Base-by-base conservation (phyloP, 2,113 vertebrate species). In the Labeo catla region DNA sequence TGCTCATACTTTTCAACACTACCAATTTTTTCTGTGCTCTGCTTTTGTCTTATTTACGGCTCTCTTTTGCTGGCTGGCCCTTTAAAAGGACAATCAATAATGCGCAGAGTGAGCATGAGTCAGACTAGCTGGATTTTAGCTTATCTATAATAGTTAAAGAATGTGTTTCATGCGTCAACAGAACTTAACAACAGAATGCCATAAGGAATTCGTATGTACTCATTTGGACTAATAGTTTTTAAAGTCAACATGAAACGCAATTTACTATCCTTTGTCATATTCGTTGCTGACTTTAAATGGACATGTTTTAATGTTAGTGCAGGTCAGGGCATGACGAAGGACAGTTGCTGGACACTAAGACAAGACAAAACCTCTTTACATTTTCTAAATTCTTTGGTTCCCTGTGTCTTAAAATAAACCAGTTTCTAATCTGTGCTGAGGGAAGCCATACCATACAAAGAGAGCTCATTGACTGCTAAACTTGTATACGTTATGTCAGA, bases 381-480 rank as follows among this genome's bases (percentile, higher is more conserved):
- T 86, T 87, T 87, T 81, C 21, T 65, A 84, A 85, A 95, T 94
- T 94, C 92, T 86, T 90, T 83, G 43, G 88, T 83, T 74, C 57
- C 84, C 76, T 76, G 70, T 21, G 76, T 83, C 92, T 91, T 86
- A 93, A 94, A 94, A 95, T 94, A 95, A 92, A 93, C 87, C 59
- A 19, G 77, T 90, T 90, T 88, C 88, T 92, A 84, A 73, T 90
- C 50, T 66, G 79, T 61, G 86, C 76, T 61, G 79, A 66, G 81
- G 54, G 6, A 82, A 88, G 61, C 61, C 83, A 77, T 47, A 52
- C 66, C 78, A 84, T 78, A 81, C 85, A 76, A 68, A 87, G 34
- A 36, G 68, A 78, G 84, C 76, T 88, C 47, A 45, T 36, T 73
- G 70, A 68, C 21, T 54, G 81, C 49, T 85, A 3, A 23, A 57